Evolutionary conservation across 1,140 invertebrate species (phyloP).

Genomic region (Drosophila mayri): DNA sequence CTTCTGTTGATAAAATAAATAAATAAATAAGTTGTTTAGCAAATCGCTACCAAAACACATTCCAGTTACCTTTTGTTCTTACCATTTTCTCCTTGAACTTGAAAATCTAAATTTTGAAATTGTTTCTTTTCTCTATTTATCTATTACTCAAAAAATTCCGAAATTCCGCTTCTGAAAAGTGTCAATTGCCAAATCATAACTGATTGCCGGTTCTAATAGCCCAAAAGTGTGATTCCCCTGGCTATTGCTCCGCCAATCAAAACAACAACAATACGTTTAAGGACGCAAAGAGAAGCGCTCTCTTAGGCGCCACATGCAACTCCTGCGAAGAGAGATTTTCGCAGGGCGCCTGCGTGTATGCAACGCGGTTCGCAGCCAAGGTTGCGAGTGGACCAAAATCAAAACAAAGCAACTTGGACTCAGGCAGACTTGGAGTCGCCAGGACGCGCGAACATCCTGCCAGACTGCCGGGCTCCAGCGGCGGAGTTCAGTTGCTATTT

Average conservation of each 20-base stretch:
- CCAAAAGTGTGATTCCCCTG: conserved; percentile 13
- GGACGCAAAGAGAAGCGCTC: conserved; percentile 53
- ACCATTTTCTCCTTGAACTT: no score
- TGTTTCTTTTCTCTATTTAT: not conserved
- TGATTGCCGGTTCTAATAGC: conserved; percentile 16
- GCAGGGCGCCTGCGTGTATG: conserved; percentile 77
- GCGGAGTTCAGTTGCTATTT: no score
- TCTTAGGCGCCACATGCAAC: conserved; percentile 39
- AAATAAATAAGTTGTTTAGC: no score
- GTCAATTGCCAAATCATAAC: conserved; percentile 19
- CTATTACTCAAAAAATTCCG: no score
- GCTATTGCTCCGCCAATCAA: not conserved
- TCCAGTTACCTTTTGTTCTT: no score
- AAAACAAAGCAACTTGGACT: conserved; percentile 65
- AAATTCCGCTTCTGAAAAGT: not conserved
- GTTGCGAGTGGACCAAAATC: conserved; percentile 56
- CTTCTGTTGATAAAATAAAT: no score
- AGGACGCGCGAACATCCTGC: conserved; percentile 47
- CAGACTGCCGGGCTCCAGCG: conserved; percentile 22
- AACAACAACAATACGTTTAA: conserved; percentile 8
- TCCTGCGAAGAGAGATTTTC: conserved; percentile 54
- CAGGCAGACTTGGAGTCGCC: conserved; percentile 63
- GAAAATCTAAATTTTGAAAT: not conserved
- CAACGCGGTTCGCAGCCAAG: conserved; percentile 69
- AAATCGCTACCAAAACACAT: no score